Conservation (phyloP, 2,797 vertebrate species). For the Dermochelys coriacea region DNA sequence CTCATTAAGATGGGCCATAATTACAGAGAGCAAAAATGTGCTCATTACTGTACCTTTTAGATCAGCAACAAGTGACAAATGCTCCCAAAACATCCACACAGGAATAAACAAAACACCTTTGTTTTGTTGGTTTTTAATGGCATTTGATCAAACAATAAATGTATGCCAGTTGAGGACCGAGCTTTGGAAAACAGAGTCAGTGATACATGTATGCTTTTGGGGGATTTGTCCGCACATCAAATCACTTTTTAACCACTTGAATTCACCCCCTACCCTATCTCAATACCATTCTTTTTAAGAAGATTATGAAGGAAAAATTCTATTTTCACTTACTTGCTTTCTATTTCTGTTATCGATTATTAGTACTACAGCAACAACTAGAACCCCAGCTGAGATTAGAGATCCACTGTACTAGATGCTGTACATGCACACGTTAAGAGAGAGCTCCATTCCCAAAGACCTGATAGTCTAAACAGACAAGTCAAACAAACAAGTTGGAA, state of each 20-base stretch:
- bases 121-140: not conserved
- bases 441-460: not conserved
- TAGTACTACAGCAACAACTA: not conserved
- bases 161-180: not conserved
- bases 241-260: not conserved
- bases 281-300: not conserved
- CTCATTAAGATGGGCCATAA: not conserved
- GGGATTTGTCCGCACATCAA: not conserved
- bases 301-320: not conserved
- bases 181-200: not conserved
- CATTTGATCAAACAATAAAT: not conserved
- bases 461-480: not conserved
- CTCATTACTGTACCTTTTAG: not conserved
- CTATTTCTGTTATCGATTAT: not conserved
- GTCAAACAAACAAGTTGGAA: not conserved
- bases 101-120: not conserved
- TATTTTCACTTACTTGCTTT: not conserved
- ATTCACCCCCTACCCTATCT: not conserved
- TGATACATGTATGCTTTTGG: not conserved
- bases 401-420: not conserved
- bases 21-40: rapidly evolving
- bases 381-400: not conserved
- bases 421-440: rapidly evolving
- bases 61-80: not conserved
- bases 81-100: not conserved